phyloP scores from a whole-genome alignment of 2,888 invertebrate genomes.

The Adelognathus sp. region DNA sequence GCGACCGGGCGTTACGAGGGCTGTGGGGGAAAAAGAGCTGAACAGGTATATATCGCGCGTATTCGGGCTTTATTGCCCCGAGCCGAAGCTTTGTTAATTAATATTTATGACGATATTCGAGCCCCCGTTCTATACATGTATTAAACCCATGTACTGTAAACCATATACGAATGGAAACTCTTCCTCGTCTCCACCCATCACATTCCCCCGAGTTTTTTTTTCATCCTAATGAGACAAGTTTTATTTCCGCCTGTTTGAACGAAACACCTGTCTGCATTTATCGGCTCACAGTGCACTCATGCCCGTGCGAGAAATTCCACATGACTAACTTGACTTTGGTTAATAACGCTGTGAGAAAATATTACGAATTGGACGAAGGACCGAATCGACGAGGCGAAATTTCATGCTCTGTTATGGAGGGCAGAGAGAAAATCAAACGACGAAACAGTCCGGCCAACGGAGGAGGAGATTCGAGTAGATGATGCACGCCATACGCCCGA shows the following conservation, averaged over 20 bases:
- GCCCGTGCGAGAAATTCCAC: conserved; percentile 26
- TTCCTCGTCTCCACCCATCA: not conserved
- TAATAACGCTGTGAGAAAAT: conserved; percentile 9
- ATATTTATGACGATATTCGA: conserved; percentile 61
- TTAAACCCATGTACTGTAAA: not conserved
- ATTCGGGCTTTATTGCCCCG: conserved; percentile 49
- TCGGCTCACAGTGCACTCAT: conserved; percentile 38
- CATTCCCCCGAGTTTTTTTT: conserved; percentile 46
- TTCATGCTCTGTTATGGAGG: conserved; percentile 11
- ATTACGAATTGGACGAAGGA: conserved; percentile 43
- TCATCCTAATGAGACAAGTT: conserved; percentile 59
- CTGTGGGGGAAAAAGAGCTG: not conserved
- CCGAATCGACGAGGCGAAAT: conserved; percentile 48
- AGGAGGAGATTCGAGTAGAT: conserved; percentile 43
- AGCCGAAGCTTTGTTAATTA: conserved; percentile 57
- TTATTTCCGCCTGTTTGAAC: conserved; percentile 54
- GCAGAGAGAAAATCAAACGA: conserved; percentile 7
- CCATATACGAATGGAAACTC: conserved; percentile 26
- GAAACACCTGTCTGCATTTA: conserved; percentile 60
- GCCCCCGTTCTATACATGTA: not conserved
- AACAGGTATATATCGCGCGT: conserved; percentile 28
- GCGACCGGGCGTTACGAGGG: not conserved
- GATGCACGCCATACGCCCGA: conserved; percentile 45
- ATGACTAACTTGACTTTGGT: conserved; percentile 25
- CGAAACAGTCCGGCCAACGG: conserved; percentile 26